A percentile compares a stretch with the other conserved stretches of the same genome.
phyloP scores from a whole-genome alignment of 2,888 invertebrate species.

The Rhingia campestris region DNA sequence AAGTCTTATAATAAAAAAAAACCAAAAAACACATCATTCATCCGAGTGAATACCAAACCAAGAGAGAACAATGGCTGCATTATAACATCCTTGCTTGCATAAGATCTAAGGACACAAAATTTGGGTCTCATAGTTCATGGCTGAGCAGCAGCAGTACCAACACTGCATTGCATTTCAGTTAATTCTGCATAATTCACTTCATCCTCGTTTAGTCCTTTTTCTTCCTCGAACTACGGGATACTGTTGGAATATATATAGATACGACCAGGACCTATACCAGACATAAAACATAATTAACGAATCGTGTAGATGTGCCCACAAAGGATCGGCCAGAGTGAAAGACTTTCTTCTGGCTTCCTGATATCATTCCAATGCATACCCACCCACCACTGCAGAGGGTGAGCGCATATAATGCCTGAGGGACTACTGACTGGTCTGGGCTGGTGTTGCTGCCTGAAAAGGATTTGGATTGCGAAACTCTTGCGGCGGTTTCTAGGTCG shows the following conservation, averaged over 20 bases:
- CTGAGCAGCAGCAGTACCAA: slow-evolving; percentile 35
- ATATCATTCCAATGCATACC: slow-evolving; percentile 6
- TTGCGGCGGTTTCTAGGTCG: slow-evolving; percentile 58
- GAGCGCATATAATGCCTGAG: slow-evolving; percentile 8
- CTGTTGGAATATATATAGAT: background rate
- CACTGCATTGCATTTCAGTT: slow-evolving; percentile 64
- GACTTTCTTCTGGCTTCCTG: background rate
- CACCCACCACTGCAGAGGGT: slow-evolving; percentile 3
- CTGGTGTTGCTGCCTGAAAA: slow-evolving; percentile 1
- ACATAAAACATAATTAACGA: slow-evolving; percentile 69
- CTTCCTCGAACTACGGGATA: background rate
- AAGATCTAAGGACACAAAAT: slow-evolving; percentile 26
- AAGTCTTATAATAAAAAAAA: slow-evolving; percentile 17
- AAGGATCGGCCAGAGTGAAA: slow-evolving; percentile 29
- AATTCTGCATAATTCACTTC: slow-evolving; percentile 55
- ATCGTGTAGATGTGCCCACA: slow-evolving; percentile 51
- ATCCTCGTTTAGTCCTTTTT: slow-evolving; percentile 8
- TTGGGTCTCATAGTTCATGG: slow-evolving; percentile 61
- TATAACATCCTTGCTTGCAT: slow-evolving; percentile 55
- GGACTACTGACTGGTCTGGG: slow-evolving; percentile 25
- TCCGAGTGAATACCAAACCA: slow-evolving; percentile 23
- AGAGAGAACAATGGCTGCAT: slow-evolving; percentile 65
- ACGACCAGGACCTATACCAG: slow-evolving; percentile 8
- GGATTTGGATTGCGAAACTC: slow-evolving; percentile 55
- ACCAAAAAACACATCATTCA: slow-evolving; percentile 57